These are phyloP conservation scores for Drosophila macrothrix DNA, from an alignment of 2,888 invertebrate species.

Conservation along the genomic window DNA sequence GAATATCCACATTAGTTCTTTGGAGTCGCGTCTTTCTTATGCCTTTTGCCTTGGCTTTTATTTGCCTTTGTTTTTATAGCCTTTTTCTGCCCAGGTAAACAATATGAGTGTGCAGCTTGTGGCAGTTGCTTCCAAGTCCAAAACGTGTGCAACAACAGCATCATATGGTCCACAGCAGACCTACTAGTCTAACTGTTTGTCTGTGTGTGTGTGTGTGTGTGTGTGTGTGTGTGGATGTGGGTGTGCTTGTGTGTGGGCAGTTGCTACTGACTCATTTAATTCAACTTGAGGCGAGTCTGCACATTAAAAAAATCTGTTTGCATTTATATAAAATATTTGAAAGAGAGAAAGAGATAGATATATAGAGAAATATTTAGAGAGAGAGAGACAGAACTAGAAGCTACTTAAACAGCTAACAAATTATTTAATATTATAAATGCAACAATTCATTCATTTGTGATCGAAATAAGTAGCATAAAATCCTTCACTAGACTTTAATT, in stretches of 20 bases:
- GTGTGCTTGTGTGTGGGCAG: conserved; percentile 42
- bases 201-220: background rate
- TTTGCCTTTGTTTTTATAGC: conserved; percentile 77
- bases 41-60: conserved; percentile 57
- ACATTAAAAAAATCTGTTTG: background rate
- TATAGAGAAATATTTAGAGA: fast-evolving
- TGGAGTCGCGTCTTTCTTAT: conserved; percentile 28
- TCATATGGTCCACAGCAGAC: conserved; percentile 47
- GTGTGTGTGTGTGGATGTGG: background rate
- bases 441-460: background rate
- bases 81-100: conserved; percentile 77
- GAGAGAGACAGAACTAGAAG: fast-evolving
- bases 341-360: background rate
- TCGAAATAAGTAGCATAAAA: background rate
- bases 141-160: conserved; percentile 27
- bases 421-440: background rate
- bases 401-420: background rate
- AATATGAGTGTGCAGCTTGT: conserved; percentile 41
- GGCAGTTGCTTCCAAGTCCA: conserved; percentile 31
- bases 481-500: background rate
- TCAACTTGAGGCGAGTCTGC: conserved; percentile 11
- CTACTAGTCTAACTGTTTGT: background rate
- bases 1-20: conserved; percentile 76
- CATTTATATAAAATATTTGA: background rate
- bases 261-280: conserved; percentile 44